Evolutionary conservation across 2,113 vertebrate genomes (phyloP), one percentile per base, ranked within the genome.

Genomic region (Mesoclemmys tuberculata): DNA sequence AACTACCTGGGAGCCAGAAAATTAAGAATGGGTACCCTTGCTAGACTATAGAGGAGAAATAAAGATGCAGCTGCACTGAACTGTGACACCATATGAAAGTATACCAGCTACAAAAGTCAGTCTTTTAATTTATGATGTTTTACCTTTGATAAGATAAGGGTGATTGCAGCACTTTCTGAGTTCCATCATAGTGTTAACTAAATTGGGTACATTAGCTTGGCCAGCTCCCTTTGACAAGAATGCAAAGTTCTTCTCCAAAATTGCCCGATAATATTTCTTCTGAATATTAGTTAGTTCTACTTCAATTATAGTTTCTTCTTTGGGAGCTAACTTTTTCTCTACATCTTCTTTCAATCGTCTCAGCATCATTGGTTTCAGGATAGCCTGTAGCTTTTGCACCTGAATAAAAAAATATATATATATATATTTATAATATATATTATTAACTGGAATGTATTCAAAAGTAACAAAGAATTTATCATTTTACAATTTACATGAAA

Each of bases 111-210:
- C 29, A 54, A 31, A 64, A 54, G 14, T 4, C 4, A 12, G 14
- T n/a, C 44, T 52, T 68, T 68, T 55, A 46, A 56, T 58, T 85
- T 58, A 56, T 64, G 9, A 35, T n/a, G 5, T 26, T 13, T 93
- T 98, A 99, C 99, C 99, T 99, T 99, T 99, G 96, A 99, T 99
- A 97, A 99, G 99, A 98, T 99, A 99, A 46, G 99, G 99, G 93
- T 99, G 99, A 98, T 99, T 99, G 96, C 99, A 99, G 94, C 99
- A 99, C 93, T 99, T 99, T 86, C 99, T 98, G 91, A 99, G 98
- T 97, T 99, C 99, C 99, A 99, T 99, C 99, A 99, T 99, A 74
- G 99, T 99, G 97, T 99, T 99, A 87, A 99, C 99, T 90, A 99
- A 98, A 93, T 99, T 99, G 90, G 99, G 99, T 55, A 99, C 99